Evolutionary conservation across 2,113 vertebrate genomes (phyloP).

Genomic region (Anseranas semipalmata): DNA sequence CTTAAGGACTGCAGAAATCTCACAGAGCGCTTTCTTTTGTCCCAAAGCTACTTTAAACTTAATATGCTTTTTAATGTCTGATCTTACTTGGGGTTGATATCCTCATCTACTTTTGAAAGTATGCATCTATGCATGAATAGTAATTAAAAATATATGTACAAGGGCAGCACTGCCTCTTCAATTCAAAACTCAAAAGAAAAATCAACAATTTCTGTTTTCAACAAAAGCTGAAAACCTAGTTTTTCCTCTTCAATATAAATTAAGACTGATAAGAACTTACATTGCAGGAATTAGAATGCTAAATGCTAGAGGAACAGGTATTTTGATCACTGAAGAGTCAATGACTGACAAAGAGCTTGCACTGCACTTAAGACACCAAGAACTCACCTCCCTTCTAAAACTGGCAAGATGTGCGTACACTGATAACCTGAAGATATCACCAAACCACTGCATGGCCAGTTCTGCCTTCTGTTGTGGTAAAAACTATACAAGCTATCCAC

Average conservation of each 20-base stretch:
- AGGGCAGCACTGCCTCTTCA: not conserved
- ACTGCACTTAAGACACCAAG: accelerated
- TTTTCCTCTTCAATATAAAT: not conserved
- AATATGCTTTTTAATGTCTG: not conserved
- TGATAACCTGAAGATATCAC: slow-evolving; percentile 93
- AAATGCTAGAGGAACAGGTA: not conserved
- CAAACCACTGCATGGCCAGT: slow-evolving; percentile 80
- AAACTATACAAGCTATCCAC: slow-evolving; percentile 94
- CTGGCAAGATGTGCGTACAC: slow-evolving; percentile 91
- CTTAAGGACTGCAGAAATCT: not conserved
- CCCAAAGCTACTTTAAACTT: not conserved
- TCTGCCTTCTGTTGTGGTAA: slow-evolving; percentile 80
- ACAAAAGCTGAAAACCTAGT: not conserved
- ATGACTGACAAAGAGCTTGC: not conserved
- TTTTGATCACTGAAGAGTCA: not conserved
- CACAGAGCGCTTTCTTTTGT: not conserved
- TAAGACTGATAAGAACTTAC: not conserved
- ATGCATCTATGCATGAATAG: not conserved
- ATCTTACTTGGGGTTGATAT: not conserved
- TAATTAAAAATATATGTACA: not conserved
- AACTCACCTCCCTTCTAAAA: slow-evolving; percentile 91
- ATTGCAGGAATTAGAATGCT: not conserved
- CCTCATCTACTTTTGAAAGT: not conserved
- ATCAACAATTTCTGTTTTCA: too few species aligned
- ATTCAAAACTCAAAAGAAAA: not conserved